Conservation (phyloP, 2,113 vertebrate genomes). For the Pseudorasbora parva region DNA sequence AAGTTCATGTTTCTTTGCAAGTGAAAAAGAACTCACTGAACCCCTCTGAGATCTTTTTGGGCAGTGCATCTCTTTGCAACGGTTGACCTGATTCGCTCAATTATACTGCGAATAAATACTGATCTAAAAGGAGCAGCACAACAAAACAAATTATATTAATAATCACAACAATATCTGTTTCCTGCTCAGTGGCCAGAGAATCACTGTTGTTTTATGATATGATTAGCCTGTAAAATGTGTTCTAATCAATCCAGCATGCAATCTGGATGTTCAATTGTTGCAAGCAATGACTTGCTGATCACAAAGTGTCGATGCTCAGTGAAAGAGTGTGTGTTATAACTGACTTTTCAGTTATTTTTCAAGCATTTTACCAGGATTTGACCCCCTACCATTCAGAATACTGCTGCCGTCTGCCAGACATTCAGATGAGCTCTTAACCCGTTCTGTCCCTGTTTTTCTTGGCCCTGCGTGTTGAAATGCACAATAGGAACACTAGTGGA, state of each 20-base stretch:
- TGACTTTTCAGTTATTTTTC: slow-evolving; percentile 4
- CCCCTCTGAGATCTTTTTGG: slow-evolving; percentile 63
- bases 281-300: slow-evolving; percentile 2
- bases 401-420: slow-evolving; percentile 44
- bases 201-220: slow-evolving; percentile 52
- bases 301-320: slow-evolving; percentile 6
- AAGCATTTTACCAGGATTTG: background rate
- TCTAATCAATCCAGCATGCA: slow-evolving; percentile 45
- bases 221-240: slow-evolving; percentile 47
- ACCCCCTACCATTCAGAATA: slow-evolving; percentile 27
- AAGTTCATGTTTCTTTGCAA: slow-evolving; percentile 42
- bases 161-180: slow-evolving; percentile 56
- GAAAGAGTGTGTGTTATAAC: background rate
- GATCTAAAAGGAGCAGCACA: slow-evolving; percentile 54
- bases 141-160: slow-evolving; percentile 58
- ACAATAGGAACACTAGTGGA: slow-evolving; percentile 32
- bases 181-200: slow-evolving; percentile 55
- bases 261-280: slow-evolving; percentile 30
- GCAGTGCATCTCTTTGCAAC: slow-evolving; percentile 50
- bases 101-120: slow-evolving; percentile 59
- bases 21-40: slow-evolving; percentile 46
- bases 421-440: slow-evolving; percentile 45
- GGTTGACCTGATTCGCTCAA: slow-evolving; percentile 60
- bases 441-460: slow-evolving; percentile 56
- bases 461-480: slow-evolving; percentile 51